Evolutionary conservation across 1,140 invertebrate species (phyloP).

Genomic region (Drosophila trapezifrons): DNA sequence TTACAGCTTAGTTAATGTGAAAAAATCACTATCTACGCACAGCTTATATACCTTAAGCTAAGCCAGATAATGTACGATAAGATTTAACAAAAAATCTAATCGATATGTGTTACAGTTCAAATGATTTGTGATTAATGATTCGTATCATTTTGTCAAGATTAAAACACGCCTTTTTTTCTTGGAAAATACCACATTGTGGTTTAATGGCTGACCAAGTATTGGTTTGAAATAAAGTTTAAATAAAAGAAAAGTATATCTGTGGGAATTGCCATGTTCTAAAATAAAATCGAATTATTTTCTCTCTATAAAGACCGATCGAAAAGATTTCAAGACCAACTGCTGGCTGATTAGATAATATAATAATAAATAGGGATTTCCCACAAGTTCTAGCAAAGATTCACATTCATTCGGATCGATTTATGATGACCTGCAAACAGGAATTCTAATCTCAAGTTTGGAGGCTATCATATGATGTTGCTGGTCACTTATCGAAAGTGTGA

Average conservation of each 20-base stretch:
- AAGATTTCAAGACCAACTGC: background rate
- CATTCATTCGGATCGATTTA: constrained; percentile 36
- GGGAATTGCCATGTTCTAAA: too few species aligned
- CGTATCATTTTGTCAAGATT: background rate
- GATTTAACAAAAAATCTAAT: constrained; percentile 9
- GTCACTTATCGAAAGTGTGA: constrained; percentile 48
- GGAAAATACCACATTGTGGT: background rate
- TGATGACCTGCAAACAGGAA: background rate
- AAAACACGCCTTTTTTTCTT: background rate
- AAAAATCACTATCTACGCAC: background rate
- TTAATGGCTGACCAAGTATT: background rate
- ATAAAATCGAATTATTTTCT: background rate
- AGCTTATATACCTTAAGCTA: background rate
- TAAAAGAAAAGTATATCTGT: background rate
- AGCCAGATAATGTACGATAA: constrained; percentile 6
- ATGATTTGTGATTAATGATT: background rate
- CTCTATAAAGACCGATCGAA: background rate
- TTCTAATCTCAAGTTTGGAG: constrained; percentile 25
- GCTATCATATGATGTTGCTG: constrained; percentile 32
- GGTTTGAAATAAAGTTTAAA: background rate
- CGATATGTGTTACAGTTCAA: background rate
- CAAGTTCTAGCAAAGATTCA: constrained; percentile 14
- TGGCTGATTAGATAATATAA: constrained; percentile 10
- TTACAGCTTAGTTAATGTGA: background rate
- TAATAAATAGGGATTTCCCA: constrained; percentile 27